Base-by-base conservation (phyloP, 2,797 vertebrate genomes). In the Acomys russatus region DNA sequence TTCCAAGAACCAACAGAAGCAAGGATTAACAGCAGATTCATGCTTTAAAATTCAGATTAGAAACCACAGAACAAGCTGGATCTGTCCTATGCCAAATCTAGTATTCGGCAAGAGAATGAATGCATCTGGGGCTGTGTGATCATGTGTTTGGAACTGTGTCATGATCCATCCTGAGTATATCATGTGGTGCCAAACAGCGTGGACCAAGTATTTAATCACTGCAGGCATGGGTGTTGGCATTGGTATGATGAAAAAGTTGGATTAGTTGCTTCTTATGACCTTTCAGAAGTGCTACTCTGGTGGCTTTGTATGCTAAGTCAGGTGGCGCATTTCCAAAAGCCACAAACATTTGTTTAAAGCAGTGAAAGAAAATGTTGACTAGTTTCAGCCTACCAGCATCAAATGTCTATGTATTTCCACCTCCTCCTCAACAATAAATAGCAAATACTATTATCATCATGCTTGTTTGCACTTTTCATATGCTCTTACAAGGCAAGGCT, bases 381-480 rank as follows among this genome's bases (percentile, higher is more conserved):
- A 22, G 14, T 14, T 73, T 91, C 85, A 89, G 59, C 23, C 63
- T 64, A 89, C 30, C 38, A 73, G 20, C 4, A n/a, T 64, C 61
- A 89, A 71, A 70, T 78, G 56, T 56, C 70, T 90, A 0, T 54
- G 11, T 22, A 51, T 23, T 92, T 92, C 12, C 38, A 54, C 70
- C 11, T 84, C 1, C 44, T 30, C 6, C 18, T 7, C 1, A 74
- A 30, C 15, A 17, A 49, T 20, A 61, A 90, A 70, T 76, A 70
- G 33, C 61, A 95, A 23, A 25, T 44, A 44, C 23, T 12, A 8
- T 73, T 38, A 87, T 3, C 14, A 73, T 59, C 76, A 35, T 0
- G 84, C 83, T 82, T 71, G 77, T 92, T 85, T 64, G n/a, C 35
- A 23, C 5, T 94, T 92, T 93, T 91, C 93, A 33, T 90, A 91